phyloP scores from a whole-genome alignment of 2,113 vertebrate genomes.

The Meles meles region DNA sequence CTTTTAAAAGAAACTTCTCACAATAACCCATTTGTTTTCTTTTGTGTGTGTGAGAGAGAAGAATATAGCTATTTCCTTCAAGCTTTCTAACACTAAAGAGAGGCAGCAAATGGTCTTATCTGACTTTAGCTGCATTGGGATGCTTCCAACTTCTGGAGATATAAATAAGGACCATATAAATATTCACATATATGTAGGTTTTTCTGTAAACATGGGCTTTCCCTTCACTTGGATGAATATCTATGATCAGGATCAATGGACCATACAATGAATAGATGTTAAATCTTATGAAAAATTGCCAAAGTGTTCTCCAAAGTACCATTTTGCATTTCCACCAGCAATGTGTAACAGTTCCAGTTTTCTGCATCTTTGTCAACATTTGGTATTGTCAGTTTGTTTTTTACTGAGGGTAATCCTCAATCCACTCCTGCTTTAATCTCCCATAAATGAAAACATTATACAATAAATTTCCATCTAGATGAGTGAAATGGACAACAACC shows the following conservation, averaged over 20 bases:
- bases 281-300: neutral
- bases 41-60: neutral
- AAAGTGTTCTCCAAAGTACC: neutral
- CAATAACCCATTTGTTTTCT: neutral
- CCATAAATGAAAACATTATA: neutral
- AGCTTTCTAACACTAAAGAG: neutral
- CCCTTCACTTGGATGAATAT: neutral
- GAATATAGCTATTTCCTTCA: neutral
- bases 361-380: neutral
- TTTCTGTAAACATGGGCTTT: neutral
- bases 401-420: neutral
- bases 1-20: neutral
- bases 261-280: neutral
- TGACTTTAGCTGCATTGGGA: neutral
- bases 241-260: neutral
- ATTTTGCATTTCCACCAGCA: neutral
- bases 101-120: neutral
- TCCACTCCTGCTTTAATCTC: neutral
- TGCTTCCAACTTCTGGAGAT: neutral
- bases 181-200: neutral
- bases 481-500: neutral
- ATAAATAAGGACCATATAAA: neutral
- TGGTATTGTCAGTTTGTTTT: neutral
- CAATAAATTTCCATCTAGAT: neutral
- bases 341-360: neutral